Evolutionary conservation across 2,113 vertebrate genomes (phyloP), one percentile per base, ranked within the genome.

Genomic region (Geococcyx californianus): DNA sequence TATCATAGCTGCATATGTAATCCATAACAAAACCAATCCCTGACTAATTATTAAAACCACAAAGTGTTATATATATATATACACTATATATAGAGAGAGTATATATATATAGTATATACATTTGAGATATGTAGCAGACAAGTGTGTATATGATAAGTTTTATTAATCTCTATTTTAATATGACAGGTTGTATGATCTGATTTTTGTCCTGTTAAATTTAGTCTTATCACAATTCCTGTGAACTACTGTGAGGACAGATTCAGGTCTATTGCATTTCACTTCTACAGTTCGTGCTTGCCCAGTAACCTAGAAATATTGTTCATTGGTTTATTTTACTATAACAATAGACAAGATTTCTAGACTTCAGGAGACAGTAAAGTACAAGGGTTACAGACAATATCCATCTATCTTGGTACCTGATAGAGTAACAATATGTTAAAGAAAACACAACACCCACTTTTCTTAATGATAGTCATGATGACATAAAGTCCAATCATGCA

Each of bases 401-500:
- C 29, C 7, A 52, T 87, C 34, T 70, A 15, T 90, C 74, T 87
- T 69, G 9, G 28, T 87, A 79, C 72, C 60, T 76, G 47, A 56
- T 60, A 55, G 76, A 90, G 29, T 87, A 96, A 87, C 51, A 82
- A 60, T 49, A 21, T 77, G 34, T 77, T 91, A 77, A 94, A 84
- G 76, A 93, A 59, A 92, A 87, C 49, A 51, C 12, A 94, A 63
- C 83, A 91, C 86, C 58, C 83, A 72, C 90, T 90, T 96, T 59
- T 94, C 44, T 95, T 95, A 49, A 89, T 89, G 78, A 95, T 95
- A 91, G 76, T 88, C 67, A 45, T 45, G 52, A 55, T 94, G 93
- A 78, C 69, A 74, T 86, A 74, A 95, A 95, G 64, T 51, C 58
- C 66, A 93, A 40, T 90, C 97, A 93, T 63, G 85, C 95, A 96